Conservation (phyloP, 2,888 invertebrate genomes). For the Athalia circularis region DNA sequence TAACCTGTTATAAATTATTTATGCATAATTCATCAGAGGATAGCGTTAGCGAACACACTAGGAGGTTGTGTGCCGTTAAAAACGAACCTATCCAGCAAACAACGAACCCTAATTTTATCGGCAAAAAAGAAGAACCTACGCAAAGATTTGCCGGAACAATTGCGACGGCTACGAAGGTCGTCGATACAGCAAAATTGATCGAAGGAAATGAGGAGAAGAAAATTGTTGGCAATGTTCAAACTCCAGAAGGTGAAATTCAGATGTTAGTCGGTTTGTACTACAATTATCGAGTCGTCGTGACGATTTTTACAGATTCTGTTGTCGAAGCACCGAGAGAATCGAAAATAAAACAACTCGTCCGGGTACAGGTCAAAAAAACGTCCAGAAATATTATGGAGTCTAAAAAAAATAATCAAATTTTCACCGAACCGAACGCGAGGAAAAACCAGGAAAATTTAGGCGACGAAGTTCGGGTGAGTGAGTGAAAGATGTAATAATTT, state of each 20-base stretch:
- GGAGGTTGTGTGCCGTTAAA: conserved; percentile 20
- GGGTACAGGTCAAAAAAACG: too few relatives aligned
- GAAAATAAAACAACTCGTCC: too few relatives aligned
- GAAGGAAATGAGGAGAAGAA: not conserved
- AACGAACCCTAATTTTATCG: conserved; percentile 15
- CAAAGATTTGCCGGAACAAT: conserved; percentile 30
- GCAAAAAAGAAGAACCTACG: conserved; percentile 21
- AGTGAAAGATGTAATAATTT: not conserved
- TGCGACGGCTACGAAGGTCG: conserved; percentile 24
- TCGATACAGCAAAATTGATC: not conserved
- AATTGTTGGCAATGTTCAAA: not conserved
- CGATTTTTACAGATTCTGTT: too few relatives aligned
- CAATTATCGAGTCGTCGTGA: too few relatives aligned
- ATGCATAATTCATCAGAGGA: not conserved
- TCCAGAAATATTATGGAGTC: too few relatives aligned
- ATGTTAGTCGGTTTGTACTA: too few relatives aligned
- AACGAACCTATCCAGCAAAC: conserved; percentile 22
- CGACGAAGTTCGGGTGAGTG: not conserved
- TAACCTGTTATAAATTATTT: conserved; percentile 8
- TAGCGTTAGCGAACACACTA: conserved; percentile 28
- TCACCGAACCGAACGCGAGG: too few relatives aligned
- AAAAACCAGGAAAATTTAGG: not conserved
- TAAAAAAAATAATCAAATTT: too few relatives aligned
- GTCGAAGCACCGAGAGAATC: too few relatives aligned
- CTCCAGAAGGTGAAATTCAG: not conserved